These are phyloP conservation scores for Agriopis leucophaearia DNA, from an alignment of 2,888 invertebrate species.

Conservation along the genomic window DNA sequence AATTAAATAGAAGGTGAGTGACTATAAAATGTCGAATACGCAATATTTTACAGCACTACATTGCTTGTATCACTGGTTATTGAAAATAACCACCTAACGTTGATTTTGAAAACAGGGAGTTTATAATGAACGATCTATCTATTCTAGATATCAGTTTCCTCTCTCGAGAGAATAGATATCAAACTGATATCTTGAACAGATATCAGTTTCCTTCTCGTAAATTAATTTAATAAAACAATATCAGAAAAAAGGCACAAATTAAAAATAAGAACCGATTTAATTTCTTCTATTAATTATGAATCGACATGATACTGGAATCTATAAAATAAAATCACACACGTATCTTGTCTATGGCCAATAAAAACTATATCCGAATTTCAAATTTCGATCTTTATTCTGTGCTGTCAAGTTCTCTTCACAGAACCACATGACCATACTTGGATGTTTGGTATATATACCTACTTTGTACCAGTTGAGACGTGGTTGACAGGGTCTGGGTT, in stretches of 20 bases:
- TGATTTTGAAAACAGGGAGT: not conserved
- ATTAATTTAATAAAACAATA: not conserved
- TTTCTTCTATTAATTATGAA: slow-evolving; percentile 7
- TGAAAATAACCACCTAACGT: not conserved
- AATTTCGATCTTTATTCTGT: slow-evolving; percentile 31
- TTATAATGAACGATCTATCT: not conserved
- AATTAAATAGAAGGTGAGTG: not conserved
- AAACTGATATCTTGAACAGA: no score
- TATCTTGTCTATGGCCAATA: slow-evolving; percentile 21
- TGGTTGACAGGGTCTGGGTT: no score
- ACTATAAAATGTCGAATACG: not conserved
- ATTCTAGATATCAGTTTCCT: no score
- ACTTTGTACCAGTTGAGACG: no score
- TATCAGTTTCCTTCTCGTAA: no score
- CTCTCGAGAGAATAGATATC: no score
- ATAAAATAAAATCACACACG: slow-evolving; percentile 5
- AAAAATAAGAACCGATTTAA: slow-evolving; percentile 2
- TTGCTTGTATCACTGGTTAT: no score
- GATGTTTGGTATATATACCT: no score
- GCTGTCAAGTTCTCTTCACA: slow-evolving; percentile 32
- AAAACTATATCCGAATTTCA: slow-evolving; percentile 39
- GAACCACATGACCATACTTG: not conserved
- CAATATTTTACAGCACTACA: no score
- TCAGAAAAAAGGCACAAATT: not conserved
- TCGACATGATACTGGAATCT: not conserved